Evolutionary conservation across 1,140 invertebrate species (phyloP).

Genomic region (Pogonus chalceus): DNA sequence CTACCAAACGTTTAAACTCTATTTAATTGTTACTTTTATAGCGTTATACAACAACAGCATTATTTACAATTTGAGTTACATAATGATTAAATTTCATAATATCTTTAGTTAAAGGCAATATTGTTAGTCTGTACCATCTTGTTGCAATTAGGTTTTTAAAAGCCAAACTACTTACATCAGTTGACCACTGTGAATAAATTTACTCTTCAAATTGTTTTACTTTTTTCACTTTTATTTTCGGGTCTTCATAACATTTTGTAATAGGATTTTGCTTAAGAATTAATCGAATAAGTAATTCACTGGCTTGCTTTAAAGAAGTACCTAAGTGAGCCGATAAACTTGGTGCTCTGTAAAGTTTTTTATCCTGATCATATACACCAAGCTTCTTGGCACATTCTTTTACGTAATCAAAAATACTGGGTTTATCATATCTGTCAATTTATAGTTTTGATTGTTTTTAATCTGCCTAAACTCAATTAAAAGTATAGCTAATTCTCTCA

Average conservation of each 20-base stretch:
- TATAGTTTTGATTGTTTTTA: constrained; percentile 3
- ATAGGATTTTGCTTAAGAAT: constrained; percentile 13
- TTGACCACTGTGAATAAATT: constrained; percentile 16
- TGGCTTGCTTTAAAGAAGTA: constrained; percentile 18
- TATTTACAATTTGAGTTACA: constrained; percentile 12
- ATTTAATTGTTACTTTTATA: constrained; percentile 8
- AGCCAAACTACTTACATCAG: constrained; percentile 17
- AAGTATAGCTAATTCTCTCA: constrained; percentile 17
- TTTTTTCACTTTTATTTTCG: constrained; percentile 14
- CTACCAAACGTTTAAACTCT: constrained; percentile 16
- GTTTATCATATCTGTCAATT: constrained; percentile 13
- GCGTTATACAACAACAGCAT: constrained; percentile 8
- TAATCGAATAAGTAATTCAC: constrained; percentile 12
- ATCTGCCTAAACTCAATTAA: constrained; percentile 13
- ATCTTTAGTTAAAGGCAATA: constrained; percentile 19
- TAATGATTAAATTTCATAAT: constrained; percentile 18
- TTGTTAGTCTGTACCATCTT: constrained; percentile 16
- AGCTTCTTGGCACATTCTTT: constrained; percentile 10
- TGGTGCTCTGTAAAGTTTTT: constrained; percentile 11
- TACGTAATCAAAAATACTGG: constrained; percentile 11
- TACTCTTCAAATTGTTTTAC: constrained; percentile 15
- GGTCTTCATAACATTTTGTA: constrained; percentile 6
- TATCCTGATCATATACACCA: constrained; percentile 14
- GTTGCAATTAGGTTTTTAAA: constrained; percentile 19
- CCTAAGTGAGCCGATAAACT: constrained; percentile 17